Conservation (phyloP, 2,113 vertebrate genomes). For the Perognathus longimembris region DNA sequence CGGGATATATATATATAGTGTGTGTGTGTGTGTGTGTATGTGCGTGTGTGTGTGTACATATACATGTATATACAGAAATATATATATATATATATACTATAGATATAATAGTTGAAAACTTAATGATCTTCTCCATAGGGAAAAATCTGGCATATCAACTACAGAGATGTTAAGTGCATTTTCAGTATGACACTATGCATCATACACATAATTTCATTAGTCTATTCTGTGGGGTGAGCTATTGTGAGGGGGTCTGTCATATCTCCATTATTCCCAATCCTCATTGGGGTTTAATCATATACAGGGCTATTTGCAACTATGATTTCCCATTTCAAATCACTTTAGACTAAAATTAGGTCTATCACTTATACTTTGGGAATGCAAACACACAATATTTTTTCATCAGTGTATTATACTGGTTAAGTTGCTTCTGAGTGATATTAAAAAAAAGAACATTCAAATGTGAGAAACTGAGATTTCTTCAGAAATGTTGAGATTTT, state of each 20-base stretch:
- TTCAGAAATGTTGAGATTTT: not conserved
- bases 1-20: constrained; percentile 41
- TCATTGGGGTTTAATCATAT: constrained; percentile 10
- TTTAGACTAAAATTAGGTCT: constrained; percentile 56
- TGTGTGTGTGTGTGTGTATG: not conserved
- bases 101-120: constrained; percentile 15
- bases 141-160: not conserved
- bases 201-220: constrained; percentile 56
- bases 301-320: constrained; percentile 27
- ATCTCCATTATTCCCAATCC: constrained; percentile 23
- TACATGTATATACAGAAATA: not conserved
- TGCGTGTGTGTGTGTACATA: not conserved
- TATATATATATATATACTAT: constrained; percentile 18
- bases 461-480: constrained; percentile 52
- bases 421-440: constrained; percentile 30
- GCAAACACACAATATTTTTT: constrained; percentile 30
- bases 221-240: not conserved
- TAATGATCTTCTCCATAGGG: constrained; percentile 28
- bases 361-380: constrained; percentile 52
- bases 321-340: constrained; percentile 63
- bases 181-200: constrained; percentile 31
- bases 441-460: constrained; percentile 60
- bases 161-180: constrained; percentile 61
- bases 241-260: constrained; percentile 42
- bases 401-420: not conserved